Evolutionary conservation across 1,140 invertebrate genomes (phyloP).

Genomic region (Coptotermes formosanus): DNA sequence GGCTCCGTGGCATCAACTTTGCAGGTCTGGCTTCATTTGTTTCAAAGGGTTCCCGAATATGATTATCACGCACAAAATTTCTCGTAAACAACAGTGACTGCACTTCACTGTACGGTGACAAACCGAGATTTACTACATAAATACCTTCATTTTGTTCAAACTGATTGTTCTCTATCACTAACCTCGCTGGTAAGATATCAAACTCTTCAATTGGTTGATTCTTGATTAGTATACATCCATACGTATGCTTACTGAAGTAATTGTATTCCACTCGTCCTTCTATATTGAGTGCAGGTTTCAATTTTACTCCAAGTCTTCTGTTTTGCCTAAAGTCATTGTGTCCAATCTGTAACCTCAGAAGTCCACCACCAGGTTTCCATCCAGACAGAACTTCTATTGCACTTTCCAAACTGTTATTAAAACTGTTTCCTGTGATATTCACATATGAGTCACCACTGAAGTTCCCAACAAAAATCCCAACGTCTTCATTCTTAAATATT

Average conservation of each 20-base stretch:
- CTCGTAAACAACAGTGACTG: constrained; percentile 84
- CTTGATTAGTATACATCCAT: constrained; percentile 82
- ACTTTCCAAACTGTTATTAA: constrained; percentile 71
- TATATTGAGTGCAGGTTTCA: constrained; percentile 83
- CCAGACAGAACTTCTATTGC: constrained; percentile 77
- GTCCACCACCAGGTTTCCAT: constrained; percentile 57
- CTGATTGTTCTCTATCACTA: constrained; percentile 84
- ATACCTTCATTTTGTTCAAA: constrained; percentile 84
- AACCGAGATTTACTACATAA: constrained; percentile 82
- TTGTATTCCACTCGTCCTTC: constrained; percentile 81
- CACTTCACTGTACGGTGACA: constrained; percentile 79
- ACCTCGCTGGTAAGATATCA: constrained; percentile 64
- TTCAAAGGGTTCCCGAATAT: constrained; percentile 83
- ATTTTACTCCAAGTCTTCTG: constrained; percentile 69
- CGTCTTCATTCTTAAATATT: constrained; percentile 78
- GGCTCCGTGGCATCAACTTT: constrained; percentile 78
- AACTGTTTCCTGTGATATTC: constrained; percentile 84
- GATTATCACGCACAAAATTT: constrained; percentile 86
- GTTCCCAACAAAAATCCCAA: constrained; percentile 79
- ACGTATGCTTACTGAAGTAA: constrained; percentile 76
- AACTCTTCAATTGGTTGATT: constrained; percentile 75
- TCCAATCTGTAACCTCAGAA: constrained; percentile 71
- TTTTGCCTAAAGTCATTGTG: constrained; percentile 82
- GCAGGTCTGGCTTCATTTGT: constrained; percentile 55
- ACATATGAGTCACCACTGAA: constrained; percentile 72